Evolutionary conservation across 2,797 vertebrate genomes (phyloP).

Genomic region (Notamacropus eugenii): DNA sequence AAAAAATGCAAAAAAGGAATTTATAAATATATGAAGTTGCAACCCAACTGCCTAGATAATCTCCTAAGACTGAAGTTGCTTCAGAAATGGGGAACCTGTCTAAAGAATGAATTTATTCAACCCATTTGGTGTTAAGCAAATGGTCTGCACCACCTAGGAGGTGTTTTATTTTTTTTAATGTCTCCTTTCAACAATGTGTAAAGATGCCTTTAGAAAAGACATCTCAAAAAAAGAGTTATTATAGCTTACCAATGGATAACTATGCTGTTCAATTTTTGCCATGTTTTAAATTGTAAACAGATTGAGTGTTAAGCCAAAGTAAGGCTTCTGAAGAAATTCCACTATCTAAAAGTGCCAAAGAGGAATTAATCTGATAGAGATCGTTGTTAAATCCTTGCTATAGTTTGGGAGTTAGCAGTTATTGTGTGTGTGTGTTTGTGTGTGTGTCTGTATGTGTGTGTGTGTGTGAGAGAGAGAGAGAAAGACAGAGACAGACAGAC

Average conservation of each 20-base stretch:
- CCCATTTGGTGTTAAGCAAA: not conserved
- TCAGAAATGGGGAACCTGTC: not conserved
- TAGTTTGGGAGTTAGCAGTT: not conserved
- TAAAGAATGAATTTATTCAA: not conserved
- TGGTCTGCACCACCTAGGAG: not conserved
- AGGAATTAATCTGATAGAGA: not conserved
- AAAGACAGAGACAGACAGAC: no score
- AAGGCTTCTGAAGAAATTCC: not conserved
- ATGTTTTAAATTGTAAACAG: not conserved
- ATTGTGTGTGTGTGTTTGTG: not conserved
- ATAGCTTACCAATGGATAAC: not conserved
- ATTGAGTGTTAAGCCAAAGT: not conserved
- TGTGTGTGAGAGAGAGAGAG: no score
- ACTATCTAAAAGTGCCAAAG: not conserved
- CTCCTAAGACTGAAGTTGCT: not conserved
- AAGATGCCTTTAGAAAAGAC: not conserved
- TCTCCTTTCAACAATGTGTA: not conserved
- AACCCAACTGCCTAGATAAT: not conserved
- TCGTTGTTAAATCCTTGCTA: not conserved
- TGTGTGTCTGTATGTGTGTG: no score
- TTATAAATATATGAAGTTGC: not conserved
- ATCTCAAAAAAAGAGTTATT: not conserved
- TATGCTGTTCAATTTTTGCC: not conserved
- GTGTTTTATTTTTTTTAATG: not conserved
- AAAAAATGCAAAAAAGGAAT: not conserved